These are phyloP conservation scores for Cabera pusaria DNA, from an alignment of 2,888 invertebrate genomes.

Conservation along the genomic window DNA sequence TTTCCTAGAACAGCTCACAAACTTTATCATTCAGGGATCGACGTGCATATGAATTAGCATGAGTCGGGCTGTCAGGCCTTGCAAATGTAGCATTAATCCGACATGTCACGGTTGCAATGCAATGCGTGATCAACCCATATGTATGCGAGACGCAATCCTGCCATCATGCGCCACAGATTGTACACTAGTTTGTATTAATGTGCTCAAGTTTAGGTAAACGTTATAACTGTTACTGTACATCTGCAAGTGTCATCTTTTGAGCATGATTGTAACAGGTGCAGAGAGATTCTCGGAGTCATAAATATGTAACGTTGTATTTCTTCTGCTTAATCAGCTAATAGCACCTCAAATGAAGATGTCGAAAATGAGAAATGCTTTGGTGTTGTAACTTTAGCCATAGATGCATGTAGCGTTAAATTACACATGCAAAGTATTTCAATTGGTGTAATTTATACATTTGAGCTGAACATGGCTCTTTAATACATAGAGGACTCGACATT, in stretches of 20 bases:
- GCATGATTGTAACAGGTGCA: no score
- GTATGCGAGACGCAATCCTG: slow-evolving; percentile 53
- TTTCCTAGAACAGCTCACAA: slow-evolving; percentile 32
- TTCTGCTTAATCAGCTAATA: no score
- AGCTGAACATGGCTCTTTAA: no score
- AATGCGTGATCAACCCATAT: slow-evolving; percentile 64
- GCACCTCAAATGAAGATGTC: slow-evolving; percentile 7
- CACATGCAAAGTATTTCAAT: no score
- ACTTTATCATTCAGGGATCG: slow-evolving; percentile 36
- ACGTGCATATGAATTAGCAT: slow-evolving; percentile 37
- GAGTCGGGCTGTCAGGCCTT: slow-evolving; percentile 43
- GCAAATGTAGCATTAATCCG: slow-evolving; percentile 59
- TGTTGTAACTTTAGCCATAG: slow-evolving; percentile 2
- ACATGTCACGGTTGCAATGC: slow-evolving; percentile 54
- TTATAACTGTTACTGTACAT: no score
- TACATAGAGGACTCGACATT: no score
- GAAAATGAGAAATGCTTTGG: slow-evolving; percentile 4
- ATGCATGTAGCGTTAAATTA: not conserved
- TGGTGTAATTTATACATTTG: no score
- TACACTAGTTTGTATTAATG: not conserved
- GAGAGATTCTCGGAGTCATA: no score
- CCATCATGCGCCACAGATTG: slow-evolving; percentile 21
- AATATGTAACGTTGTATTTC: no score
- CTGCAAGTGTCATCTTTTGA: no score
- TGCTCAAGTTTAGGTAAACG: not conserved